Base-by-base conservation (phyloP, 1,140 invertebrate species). In the Geopemphigus sp. region DNA sequence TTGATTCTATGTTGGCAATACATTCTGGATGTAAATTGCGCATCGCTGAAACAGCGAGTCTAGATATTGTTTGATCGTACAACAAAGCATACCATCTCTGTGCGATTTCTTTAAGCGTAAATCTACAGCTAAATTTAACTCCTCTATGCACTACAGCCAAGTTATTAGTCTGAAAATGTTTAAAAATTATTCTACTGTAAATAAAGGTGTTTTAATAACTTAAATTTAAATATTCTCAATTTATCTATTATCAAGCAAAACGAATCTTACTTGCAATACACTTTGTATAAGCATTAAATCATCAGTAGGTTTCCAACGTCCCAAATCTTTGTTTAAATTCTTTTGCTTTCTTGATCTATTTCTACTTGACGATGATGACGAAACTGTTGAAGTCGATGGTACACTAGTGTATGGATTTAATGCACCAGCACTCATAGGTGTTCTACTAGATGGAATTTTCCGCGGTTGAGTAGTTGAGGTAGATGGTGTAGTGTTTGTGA, bases 291-390 rank as follows among this genome's bases (percentile, higher is more conserved):
- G 87, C 4, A 94, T 92, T 11, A 98, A 87, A 87, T 99, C 98
- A 88, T 99, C 98, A 47, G 94, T 93, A 19, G 97, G 95, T 85
- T 98, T 98, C 97, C 97, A 99, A 82, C 95, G 87, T 0, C 96
- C 96, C 15, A 98, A 86, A 87, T 97, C 95, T 88, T 95, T 93
- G 19, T 80, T 70, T 26, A 70, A 47, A 72, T 47, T 70, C 29
- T 68, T 68, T 26, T 68, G 63, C 19, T 81, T 68, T 17, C 54
- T 81, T 17, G 80, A 72, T 54, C 80, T 72, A 72, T 72, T 72
- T 68, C 64, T 57, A 81, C 29, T 56, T 72, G 68, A 68, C 12
- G 64, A 56, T 19, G 64, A 56, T 68, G 78, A 56, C 17, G 53
- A 1, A 56, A 68, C 78, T 11, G 47, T 29, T 54, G 64, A 68